Evolutionary conservation across 2,797 vertebrate genomes (phyloP), one percentile per base, ranked within the genome.

Genomic region (Acanthiza pusilla): DNA sequence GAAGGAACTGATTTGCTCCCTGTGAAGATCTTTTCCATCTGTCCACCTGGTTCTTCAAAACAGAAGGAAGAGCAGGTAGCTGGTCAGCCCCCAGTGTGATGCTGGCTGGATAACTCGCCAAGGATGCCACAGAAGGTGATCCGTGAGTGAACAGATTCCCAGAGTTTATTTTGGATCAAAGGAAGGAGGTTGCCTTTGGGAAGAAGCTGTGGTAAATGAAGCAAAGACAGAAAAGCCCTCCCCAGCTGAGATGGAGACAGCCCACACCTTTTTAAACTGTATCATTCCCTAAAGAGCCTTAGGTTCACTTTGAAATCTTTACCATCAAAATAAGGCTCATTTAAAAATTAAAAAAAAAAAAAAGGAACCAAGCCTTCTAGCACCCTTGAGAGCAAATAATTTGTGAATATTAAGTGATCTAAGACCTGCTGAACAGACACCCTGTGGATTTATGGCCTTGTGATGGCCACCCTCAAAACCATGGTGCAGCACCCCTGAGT

Each of bases 161-260:
- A 50, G 87, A 91, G 70, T 83, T 78, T 86, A 42, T 93, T 94
- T 55, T 86, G 87, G 73, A 94, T 90, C 71, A 93, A 88, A 91
- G 55, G 40, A 70, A 88, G 30, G 42, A 93, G 74, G 20, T 48
- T 67, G 54, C 72, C 72, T 89, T 82, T 86, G 79, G 78, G 80
- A 89, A 93, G 85, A 93, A 90, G 66, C 67, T 88, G 79, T 61
- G 87, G 73, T 90, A 92, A 76, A 92, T 81, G 82, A 92, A 79
- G 79, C 62, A 89, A 85, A 78, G 80, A 55, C 29, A 48, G 70
- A 77, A 68, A 75, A 88, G 21, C 1, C 40, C 36, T 88, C 55
- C 27, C 67, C 79, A 91, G 63, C 66, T 76, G 89, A 88, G 63
- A 76, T 22, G 30, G 55, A 75, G 71, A 68, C 36, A 94, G 48